phyloP scores from a whole-genome alignment of 2,113 vertebrate genomes.

The Erythrolamprus reginae region DNA sequence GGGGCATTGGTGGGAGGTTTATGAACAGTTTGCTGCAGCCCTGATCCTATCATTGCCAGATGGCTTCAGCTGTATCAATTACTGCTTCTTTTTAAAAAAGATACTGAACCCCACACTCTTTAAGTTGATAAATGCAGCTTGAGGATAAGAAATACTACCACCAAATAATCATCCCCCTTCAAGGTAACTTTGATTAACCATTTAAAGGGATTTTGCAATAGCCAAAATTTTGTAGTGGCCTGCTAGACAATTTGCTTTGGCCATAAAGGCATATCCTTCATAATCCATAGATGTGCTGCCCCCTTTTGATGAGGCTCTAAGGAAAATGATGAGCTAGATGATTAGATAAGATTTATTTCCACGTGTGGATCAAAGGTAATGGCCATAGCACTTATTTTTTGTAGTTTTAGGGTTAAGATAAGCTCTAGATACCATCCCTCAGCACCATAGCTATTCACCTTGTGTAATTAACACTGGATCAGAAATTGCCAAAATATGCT shows the following conservation, averaged over 20 bases:
- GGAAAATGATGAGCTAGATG: background rate
- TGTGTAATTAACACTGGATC: background rate
- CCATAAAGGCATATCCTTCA: background rate
- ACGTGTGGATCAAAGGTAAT: background rate
- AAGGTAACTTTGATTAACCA: background rate
- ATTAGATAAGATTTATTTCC: background rate
- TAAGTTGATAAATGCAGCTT: constrained; percentile 12
- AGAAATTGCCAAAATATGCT: background rate
- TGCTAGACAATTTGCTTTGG: background rate
- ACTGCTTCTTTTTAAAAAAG: constrained; percentile 44
- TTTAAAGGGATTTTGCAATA: background rate
- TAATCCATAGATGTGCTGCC: background rate
- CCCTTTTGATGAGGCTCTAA: background rate
- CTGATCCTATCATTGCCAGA: constrained; percentile 67
- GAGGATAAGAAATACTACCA: background rate
- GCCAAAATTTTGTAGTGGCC: background rate
- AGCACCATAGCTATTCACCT: background rate
- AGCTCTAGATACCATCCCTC: background rate
- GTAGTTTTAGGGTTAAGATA: background rate
- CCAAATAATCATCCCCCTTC: background rate
- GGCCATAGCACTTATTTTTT: background rate
- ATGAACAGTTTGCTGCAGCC: constrained; percentile 63
- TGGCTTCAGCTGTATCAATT: constrained; percentile 67
- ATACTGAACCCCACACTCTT: constrained; percentile 37
- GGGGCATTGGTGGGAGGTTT: constrained; percentile 62